Base-by-base conservation (phyloP, 2,888 invertebrate genomes). In the Xestia c-nigrum region DNA sequence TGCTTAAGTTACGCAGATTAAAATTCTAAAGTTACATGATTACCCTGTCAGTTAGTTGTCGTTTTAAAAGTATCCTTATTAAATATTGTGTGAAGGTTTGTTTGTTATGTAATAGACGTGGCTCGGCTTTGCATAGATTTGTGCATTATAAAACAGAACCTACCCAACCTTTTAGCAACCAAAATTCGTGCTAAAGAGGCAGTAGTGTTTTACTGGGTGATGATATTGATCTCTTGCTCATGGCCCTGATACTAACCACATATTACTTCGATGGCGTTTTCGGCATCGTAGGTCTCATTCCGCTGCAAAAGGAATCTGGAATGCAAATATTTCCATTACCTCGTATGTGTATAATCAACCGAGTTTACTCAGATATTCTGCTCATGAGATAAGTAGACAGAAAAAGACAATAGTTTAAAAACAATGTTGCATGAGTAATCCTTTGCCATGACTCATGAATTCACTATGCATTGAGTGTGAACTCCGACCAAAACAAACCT, bases 1-100 rank as follows among this genome's bases (percentile, higher is more conserved):
- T 65, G 76, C 73, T 78, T 71, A 86, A 66, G 83, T 87, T 82
- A 82, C 83, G 43, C 68, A 77, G 83, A 84, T 84, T 85, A 84
- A 72, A 85, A 83, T 72, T 74, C 78, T 84, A 80, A 74, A 80
- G 78, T 88, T 87, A 81, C 74, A 74, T 57, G 73, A 72, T 79
- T 80, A 76, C 43, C 38, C 40, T 80, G 80, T 84, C 86, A 80
- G 77, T 86, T 69, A 78, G 74, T 73, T 84, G 83, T 85, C 86
- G 86, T 74, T 85, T 85, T 85, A 84, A 77, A 85, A 76, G 67
- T 74, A 77, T 77, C 74, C 66, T 85, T 77, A 71, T 40, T 72
- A 70, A 59, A 70, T 72, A 70, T 14, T 52, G 40, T 59, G 43
- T 76, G 52, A 71, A 57, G 72, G 74, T 69, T 74, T 71, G 19